Percentiles rank a stretch among this genome's conserved stretches.
These are phyloP conservation scores for Strigops habroptila DNA, from an alignment of 2,113 vertebrate species.

Conservation along the genomic window DNA sequence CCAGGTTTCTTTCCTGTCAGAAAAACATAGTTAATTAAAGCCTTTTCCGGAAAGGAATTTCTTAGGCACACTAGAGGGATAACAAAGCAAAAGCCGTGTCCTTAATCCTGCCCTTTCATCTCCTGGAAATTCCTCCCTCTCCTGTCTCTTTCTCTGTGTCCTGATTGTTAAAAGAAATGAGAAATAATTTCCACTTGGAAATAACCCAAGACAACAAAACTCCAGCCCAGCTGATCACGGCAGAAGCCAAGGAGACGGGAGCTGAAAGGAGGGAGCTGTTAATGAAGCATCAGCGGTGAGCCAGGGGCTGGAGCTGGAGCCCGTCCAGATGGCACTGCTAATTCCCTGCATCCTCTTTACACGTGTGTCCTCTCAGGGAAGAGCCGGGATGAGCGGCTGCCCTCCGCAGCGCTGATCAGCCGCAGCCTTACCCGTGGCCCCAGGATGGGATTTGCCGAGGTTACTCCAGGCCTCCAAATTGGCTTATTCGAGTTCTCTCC, in stretches of 20 bases:
- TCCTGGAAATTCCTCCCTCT: conserved; percentile 44
- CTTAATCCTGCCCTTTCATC: conserved; percentile 59
- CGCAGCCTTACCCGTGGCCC: neutral
- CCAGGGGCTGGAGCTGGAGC: conserved; percentile 48
- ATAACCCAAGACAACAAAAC: conserved; percentile 36
- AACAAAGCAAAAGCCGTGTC: neutral
- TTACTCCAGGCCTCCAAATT: neutral
- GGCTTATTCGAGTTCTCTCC: accelerated
- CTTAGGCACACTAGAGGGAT: neutral
- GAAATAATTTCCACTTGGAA: conserved; percentile 64
- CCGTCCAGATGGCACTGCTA: neutral
- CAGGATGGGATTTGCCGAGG: neutral
- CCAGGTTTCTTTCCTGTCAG: neutral
- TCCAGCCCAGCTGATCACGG: neutral
- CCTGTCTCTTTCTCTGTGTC: neutral
- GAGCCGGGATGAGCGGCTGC: accelerated
- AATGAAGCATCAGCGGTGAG: conserved; percentile 40
- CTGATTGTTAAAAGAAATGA: conserved; percentile 49
- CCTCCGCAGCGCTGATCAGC: neutral
- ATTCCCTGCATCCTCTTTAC: neutral
- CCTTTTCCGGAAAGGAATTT: conserved; percentile 49
- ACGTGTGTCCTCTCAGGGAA: neutral
- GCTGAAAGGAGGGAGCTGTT: conserved; percentile 32
- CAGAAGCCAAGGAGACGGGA: neutral
- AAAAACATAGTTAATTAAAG: conserved; percentile 52